Evolutionary conservation across 2,113 vertebrate species (phyloP), one percentile per base, ranked within the genome.

Genomic region (Pachycephala philippinensis): DNA sequence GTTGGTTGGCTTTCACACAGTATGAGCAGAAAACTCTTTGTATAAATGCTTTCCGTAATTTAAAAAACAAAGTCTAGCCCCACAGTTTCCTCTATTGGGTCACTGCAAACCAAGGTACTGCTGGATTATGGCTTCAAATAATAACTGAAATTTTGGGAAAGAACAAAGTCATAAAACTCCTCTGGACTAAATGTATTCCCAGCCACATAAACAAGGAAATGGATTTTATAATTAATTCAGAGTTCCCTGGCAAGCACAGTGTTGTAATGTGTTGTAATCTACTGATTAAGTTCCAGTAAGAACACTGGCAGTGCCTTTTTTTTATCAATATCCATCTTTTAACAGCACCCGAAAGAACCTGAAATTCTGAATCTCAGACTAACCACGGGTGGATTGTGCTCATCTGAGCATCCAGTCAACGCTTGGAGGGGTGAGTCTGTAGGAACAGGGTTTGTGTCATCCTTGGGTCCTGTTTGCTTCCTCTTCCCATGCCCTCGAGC

Each of bases 181-280:
- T 68, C 56, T 56, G 65, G 69, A 56, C 72, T 92, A 75, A 64
- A 76, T 81, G 87, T 94, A 95, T 94, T 95, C 91, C 70, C 90
- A 96, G 83, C 60, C 76, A 71, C 60, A 84, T 93, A 95, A 95
- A 93, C 90, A 94, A 84, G 86, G 92, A 84, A 94, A 90, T 93
- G 72, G 86, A 89, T 95, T 93, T 96, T 93, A 72, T 96, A 95
- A 96, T 97, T 94, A 96, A 96, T 96, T 90, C 90, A 94, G 94
- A 87, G 52, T 91, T 96, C 94, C 20, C 90, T 97, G 94, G 96
- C 93, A 96, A 90, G 89, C 23, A 3, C 31, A 28, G 37, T 65
- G 74, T 84, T 93, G 80, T 96, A 96, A 88, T 86, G 80, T 94
- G 83, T 87, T 94, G 90, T 94, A 92, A 95, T 90, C 90, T 86